phyloP scores from a whole-genome alignment of 2,797 vertebrate species.

The Sparus aurata region DNA sequence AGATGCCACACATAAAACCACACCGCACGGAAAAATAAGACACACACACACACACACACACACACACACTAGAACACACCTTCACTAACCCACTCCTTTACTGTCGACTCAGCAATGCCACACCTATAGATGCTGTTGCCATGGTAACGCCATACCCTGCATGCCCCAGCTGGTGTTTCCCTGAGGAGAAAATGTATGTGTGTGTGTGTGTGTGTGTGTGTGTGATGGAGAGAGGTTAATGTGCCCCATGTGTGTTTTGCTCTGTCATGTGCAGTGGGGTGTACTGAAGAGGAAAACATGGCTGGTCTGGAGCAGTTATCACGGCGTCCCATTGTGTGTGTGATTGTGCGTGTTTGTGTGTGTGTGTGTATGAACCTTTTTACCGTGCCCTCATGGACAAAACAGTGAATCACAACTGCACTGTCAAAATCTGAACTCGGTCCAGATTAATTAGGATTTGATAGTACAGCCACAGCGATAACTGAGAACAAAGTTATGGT shows the following conservation, averaged over 20 bases:
- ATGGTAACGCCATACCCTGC: conserved; percentile 79
- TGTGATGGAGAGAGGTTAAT: conserved; percentile 71
- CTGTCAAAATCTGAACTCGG: conserved; percentile 2
- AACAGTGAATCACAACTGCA: not conserved
- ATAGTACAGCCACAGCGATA: conserved; percentile 29
- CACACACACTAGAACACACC: conserved; percentile 13
- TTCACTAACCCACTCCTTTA: conserved; percentile 42
- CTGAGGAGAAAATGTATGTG: conserved; percentile 44
- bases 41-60: not conserved
- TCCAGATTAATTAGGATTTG: conserved; percentile 18
- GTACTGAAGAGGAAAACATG: conserved; percentile 78
- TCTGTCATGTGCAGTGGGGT: conserved; percentile 77
- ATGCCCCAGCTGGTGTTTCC: conserved; percentile 75
- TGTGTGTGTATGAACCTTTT: not conserved
- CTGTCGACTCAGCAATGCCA: conserved; percentile 71
- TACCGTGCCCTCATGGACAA: conserved; percentile 10
- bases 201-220: conserved; percentile 40
- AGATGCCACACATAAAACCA: conserved; percentile 14
- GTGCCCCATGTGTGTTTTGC: conserved; percentile 72
- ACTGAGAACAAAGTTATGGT: conserved; percentile 23
- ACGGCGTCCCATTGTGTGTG: conserved; percentile 49
- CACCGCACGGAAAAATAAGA: not conserved
- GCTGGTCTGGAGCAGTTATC: conserved; percentile 71
- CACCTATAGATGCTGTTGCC: conserved; percentile 84
- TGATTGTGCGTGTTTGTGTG: conserved; percentile 4